phyloP scores from a whole-genome alignment of 2,797 vertebrate genomes.

The Galaxias olidus region DNA sequence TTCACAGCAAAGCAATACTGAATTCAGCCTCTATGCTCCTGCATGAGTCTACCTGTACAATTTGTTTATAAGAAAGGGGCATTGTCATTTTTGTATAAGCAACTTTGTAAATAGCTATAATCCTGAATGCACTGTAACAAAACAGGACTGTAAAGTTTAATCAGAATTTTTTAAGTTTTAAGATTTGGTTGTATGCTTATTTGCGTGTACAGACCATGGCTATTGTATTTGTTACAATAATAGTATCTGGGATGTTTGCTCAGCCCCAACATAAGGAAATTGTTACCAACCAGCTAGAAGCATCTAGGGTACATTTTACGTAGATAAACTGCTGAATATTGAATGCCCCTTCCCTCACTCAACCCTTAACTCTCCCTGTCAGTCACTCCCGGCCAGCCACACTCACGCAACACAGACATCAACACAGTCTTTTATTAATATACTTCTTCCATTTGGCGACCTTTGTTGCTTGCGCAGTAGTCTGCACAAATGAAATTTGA shows the following conservation, averaged over 20 bases:
- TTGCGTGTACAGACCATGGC: conserved; percentile 40
- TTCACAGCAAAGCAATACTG: conserved; percentile 59
- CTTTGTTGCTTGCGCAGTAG: conserved; percentile 59
- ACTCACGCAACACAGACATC: conserved; percentile 8
- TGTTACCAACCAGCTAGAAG: conserved; percentile 24
- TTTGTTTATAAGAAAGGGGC: conserved; percentile 70
- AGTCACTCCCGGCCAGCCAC: background rate
- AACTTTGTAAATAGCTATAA: conserved; percentile 74
- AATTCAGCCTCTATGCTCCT: conserved; percentile 53
- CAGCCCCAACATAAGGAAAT: conserved; percentile 26
- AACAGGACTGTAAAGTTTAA: conserved; percentile 55
- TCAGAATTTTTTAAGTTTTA: conserved; percentile 49
- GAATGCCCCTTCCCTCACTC: conserved; percentile 42
- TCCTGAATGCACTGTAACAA: conserved; percentile 69
- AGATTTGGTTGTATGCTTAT: conserved; percentile 41
- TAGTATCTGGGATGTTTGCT: conserved; percentile 11
- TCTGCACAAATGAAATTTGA: conserved; percentile 59
- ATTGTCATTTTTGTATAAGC: conserved; percentile 71
- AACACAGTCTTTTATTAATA: conserved; percentile 22
- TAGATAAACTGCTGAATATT: conserved; percentile 20
- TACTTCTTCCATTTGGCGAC: conserved; percentile 58
- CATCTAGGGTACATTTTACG: conserved; percentile 26
- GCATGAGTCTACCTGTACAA: conserved; percentile 74
- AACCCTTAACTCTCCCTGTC: conserved; percentile 12
- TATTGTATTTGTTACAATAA: conserved; percentile 39